Conservation (phyloP, 2,888 invertebrate species). For the Erynnis tages region DNA sequence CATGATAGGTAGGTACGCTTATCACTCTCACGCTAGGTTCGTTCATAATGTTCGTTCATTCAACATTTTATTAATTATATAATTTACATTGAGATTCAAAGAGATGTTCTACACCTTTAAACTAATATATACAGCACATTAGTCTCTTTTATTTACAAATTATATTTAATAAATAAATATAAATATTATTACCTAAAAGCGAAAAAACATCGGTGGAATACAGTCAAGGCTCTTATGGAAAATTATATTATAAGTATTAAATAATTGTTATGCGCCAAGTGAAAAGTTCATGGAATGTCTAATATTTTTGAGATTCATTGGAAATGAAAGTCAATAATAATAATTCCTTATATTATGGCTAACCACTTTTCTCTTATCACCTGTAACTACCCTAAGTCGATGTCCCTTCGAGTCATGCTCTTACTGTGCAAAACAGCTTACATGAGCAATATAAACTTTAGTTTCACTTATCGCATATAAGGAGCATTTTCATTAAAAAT, state of each 20-base stretch:
- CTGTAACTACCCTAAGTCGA: too few relatives aligned
- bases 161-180: constrained; percentile 68
- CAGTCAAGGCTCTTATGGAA: constrained; percentile 6
- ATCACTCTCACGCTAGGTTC: constrained; percentile 1
- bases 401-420: too few relatives aligned
- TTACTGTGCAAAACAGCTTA: too few relatives aligned
- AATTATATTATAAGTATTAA: not conserved
- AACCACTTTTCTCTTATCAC: too few relatives aligned
- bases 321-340: too few relatives aligned
- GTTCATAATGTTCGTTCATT: constrained; percentile 7
- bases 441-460: too few relatives aligned
- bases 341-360: too few relatives aligned
- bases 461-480: too few relatives aligned
- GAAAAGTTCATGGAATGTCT: too few relatives aligned
- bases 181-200: constrained; percentile 44
- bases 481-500: constrained; percentile 9
- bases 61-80: constrained; percentile 11
- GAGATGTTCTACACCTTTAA: not conserved
- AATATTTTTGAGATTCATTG: too few relatives aligned
- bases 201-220: constrained; percentile 63
- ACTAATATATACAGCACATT: constrained; percentile 63
- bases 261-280: too few relatives aligned
- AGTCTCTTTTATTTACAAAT: constrained; percentile 59
- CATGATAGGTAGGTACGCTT: constrained; percentile 30
- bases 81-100: constrained; percentile 30